Base-by-base conservation (phyloP, 2,113 vertebrate genomes). In the Cyanoramphus novaezelandiae region DNA sequence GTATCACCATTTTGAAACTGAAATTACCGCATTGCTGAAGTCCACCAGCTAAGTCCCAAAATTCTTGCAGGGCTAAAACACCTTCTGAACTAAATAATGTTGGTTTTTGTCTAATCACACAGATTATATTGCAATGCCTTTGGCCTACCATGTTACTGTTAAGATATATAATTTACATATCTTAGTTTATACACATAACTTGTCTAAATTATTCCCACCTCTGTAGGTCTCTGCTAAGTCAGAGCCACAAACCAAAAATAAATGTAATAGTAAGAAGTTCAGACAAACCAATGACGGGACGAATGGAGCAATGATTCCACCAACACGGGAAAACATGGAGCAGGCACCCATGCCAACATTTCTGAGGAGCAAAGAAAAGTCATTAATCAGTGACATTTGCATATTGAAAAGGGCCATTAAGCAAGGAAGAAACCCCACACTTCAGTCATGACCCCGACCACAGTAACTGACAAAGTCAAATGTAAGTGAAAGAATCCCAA, bases 241-340 rank as follows among this genome's bases (percentile, higher is more conserved):
- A 75, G 35, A 95, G 11, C 14, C 62, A 55, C 49, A 72, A 62
- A 85, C 11, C 23, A 87, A 53, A 86, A 63, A 41, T 39, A 86
- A 27, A 89, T 0, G 0, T 72, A 95, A 72, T 3, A 82, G 44
- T 46, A 25, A 90, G 68, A 93, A 96, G 55, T 85, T 94, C 86
- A 95, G 81, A 98, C 98, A 93, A 96, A 98, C 98, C 98, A 98
- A 92, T 52, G 98, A 98, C 75, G 98, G 98, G 52, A 98, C 6
- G n/a, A 98, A 98, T 59, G 98, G 98, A 20, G 98, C 98, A 53
- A 98, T 96, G 37, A 98, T 98, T 68, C 98, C 98, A 67, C 98
- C 98, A 37, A 98, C 88, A 87, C 98, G 96, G 67, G 98, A 98
- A 92, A 98, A 98, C 98, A 98, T 98, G 82, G 98, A 98, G 59